phyloP scores from a whole-genome alignment of 2,888 invertebrate genomes.

The Drosophila mulleri region DNA sequence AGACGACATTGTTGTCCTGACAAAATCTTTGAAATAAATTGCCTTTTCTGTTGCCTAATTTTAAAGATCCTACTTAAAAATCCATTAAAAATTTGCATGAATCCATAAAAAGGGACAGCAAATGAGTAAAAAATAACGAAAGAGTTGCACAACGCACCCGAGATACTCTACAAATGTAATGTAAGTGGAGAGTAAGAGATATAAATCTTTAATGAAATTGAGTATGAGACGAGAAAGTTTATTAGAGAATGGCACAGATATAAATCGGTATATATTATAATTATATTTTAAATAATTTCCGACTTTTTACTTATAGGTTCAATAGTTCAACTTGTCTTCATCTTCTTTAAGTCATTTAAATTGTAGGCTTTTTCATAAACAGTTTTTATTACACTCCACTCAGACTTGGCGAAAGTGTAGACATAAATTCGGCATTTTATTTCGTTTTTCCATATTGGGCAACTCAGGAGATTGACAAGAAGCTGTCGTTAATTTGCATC shows the following conservation, averaged over 20 bases:
- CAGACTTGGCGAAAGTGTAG: slow-evolving; percentile 30
- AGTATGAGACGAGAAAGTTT: neutral
- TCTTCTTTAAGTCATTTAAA: neutral
- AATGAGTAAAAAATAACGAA: slow-evolving; percentile 36
- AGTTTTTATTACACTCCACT: neutral
- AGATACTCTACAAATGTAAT: slow-evolving; percentile 15
- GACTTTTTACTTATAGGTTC: neutral
- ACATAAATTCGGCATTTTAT: slow-evolving; percentile 27
- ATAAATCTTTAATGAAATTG: no score
- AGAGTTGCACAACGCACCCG: slow-evolving; percentile 25
- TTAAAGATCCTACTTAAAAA: slow-evolving; percentile 81
- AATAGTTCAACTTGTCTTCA: neutral
- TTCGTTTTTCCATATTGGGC: slow-evolving; percentile 8
- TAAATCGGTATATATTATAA: no score
- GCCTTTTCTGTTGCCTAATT: slow-evolving; percentile 71
- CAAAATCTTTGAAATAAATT: slow-evolving; percentile 74
- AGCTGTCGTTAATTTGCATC: slow-evolving; percentile 80
- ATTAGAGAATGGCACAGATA: no score
- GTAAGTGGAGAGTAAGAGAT: no score
- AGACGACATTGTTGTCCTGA: slow-evolving; percentile 37
- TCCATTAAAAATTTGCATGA: slow-evolving; percentile 82
- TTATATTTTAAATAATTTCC: neutral
- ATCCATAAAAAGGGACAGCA: slow-evolving; percentile 55
- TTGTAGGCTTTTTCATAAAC: neutral
- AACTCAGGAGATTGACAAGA: slow-evolving; percentile 69